Conservation (phyloP, 2,797 vertebrate genomes). For the Pristis pectinata region DNA sequence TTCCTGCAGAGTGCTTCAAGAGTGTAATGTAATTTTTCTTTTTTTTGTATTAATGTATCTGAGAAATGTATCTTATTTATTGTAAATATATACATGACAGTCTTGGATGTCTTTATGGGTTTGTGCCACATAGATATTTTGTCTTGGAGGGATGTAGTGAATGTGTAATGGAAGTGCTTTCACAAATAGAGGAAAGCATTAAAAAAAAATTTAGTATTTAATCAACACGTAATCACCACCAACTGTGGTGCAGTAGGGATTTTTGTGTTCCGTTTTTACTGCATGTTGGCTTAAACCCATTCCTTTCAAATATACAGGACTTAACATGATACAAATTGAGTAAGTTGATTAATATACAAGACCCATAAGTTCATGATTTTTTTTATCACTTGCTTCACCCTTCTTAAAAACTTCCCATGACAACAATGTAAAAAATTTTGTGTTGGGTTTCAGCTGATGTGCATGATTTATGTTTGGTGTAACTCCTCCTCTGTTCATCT, state of each 20-base stretch:
- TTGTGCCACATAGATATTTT: slow-evolving; percentile 39
- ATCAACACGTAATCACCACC: slow-evolving; percentile 53
- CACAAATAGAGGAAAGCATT: background rate
- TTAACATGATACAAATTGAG: slow-evolving; percentile 54
- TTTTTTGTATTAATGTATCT: slow-evolving; percentile 44
- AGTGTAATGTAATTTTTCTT: slow-evolving; percentile 24
- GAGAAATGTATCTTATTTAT: slow-evolving; percentile 53
- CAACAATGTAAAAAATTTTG: slow-evolving; percentile 15
- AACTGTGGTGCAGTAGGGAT: slow-evolving; percentile 79
- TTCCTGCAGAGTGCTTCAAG: slow-evolving; percentile 28
- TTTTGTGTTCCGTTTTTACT: slow-evolving; percentile 68
- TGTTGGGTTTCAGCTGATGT: slow-evolving; percentile 17
- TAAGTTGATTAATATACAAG: slow-evolving; percentile 18
- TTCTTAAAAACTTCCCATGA: slow-evolving; percentile 12
- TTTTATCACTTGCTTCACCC: background rate
- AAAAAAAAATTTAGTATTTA: slow-evolving; percentile 22
- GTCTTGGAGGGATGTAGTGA: slow-evolving; percentile 30
- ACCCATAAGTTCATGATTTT: background rate
- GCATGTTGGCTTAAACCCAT: slow-evolving; percentile 78
- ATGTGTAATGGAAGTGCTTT: slow-evolving; percentile 40
- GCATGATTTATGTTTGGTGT: slow-evolving; percentile 21
- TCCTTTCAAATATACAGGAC: slow-evolving; percentile 70
- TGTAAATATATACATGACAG: slow-evolving; percentile 52
- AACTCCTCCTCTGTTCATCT: background rate
- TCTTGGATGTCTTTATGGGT: slow-evolving; percentile 41